Base-by-base conservation (phyloP, 1,140 invertebrate species). In the Akabosia matsudoensis region DNA sequence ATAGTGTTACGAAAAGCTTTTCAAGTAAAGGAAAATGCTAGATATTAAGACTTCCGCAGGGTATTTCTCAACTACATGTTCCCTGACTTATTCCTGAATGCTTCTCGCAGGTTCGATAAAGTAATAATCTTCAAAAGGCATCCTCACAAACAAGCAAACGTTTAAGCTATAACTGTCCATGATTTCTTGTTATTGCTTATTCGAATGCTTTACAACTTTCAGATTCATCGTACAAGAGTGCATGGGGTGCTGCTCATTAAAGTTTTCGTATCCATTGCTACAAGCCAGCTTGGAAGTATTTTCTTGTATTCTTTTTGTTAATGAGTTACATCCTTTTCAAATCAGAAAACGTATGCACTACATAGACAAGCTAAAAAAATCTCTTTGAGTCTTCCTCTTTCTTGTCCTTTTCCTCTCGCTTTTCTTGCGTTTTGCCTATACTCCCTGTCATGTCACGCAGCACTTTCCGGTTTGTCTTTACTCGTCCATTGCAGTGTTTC, bases 171-270 rank as follows among this genome's bases (percentile, higher is more conserved):
- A n/a, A n/a, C n/a, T n/a, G n/a, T n/a, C n/a, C n/a, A n/a, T n/a
- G n/a, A n/a, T n/a, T n/a, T n/a, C n/a, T n/a, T n/a, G n/a, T n/a
- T n/a, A n/a, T n/a, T n/a, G n/a, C n/a, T n/a, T n/a, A n/a, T n/a
- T n/a, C n/a, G n/a, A n/a, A n/a, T n/a, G n/a, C n/a, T n/a, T n/a
- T n/a, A n/a, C n/a, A 85, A 70, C 82, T 88, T 88, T 82, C 88
- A 87, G 88, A 89, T 85, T 88, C 88, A 70, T 88, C 88, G 76
- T 90, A 90, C 84, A 90, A 90, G 85, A 88, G 88, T 78, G 88
- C 89, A 84, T 90, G 89, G 89, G 88, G 88, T 79, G 84, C 84
- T 33, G 82, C 86, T 22, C 88, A 89, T 84, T 86, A n/a, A n/a
- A n/a, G n/a, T n/a, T n/a, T n/a, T n/a, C n/a, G n/a, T n/a, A n/a